Base-by-base conservation (phyloP, 2,888 invertebrate species). In the Agrilus mali region DNA sequence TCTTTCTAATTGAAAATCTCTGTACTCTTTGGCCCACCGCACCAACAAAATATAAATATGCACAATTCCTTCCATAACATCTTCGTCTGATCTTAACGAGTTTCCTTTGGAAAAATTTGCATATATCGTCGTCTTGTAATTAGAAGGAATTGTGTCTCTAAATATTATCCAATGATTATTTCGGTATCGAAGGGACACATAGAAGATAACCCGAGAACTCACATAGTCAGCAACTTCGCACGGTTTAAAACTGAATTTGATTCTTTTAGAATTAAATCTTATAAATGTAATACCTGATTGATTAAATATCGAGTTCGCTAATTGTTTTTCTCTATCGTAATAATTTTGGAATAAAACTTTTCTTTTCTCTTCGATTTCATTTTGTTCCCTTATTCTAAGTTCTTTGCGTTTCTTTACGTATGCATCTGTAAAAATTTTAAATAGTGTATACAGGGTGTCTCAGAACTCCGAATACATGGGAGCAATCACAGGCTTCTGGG, bases 241-340 rank as follows among this genome's bases (percentile, higher is more conserved):
- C 1, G 58, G 57, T 44, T 42, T 38, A 46, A 53, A 56, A 12
- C 42, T 46, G 41, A 58, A 55, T 47, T 57, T 58, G 17, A 58
- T 55, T 48, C 49, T 54, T 27, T 36, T 36, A 10, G 47, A 47
- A 2, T 49, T 48, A 37, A 53, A 56, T 45, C 46, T 50, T 14
- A 52, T 35, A 33, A 54, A 53, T n/a, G 43, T 15, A 2, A 57
- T 16, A 4, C 54, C 56, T 13, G 38, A 39, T 4, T 50, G 42
- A 8, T 44, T 45, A 16, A 56, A 53, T 8, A 52, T 36, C 1
- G 43, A 49, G 13, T 42, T 15, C 22, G 32, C 22, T 5, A 38
- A 13, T 14, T 43, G n/a, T 10, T 15, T 35, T 7, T 38, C 14
- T 8, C 17, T n/a, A 14, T 47, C 33, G 14, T 35, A 44, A 31